Evolutionary conservation across 2,113 vertebrate genomes (phyloP).

Genomic region (Pollimyrus isidori): DNA sequence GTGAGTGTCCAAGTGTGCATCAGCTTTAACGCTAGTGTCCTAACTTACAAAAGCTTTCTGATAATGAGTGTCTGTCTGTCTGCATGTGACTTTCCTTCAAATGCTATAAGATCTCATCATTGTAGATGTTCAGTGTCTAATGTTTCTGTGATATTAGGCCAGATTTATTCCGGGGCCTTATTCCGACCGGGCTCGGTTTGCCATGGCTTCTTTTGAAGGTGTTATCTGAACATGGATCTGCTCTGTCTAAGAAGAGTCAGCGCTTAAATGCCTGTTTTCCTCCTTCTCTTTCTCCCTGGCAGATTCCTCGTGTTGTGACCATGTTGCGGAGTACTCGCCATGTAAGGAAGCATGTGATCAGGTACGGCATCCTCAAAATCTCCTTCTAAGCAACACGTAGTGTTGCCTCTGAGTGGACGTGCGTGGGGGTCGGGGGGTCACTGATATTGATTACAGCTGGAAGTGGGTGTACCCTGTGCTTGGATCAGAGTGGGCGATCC

Average conservation of each 20-base stretch:
- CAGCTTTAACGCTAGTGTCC: neutral
- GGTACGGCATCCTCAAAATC: conserved; percentile 56
- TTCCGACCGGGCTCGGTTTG: neutral
- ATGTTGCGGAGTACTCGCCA: conserved; percentile 74
- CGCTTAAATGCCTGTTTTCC: neutral
- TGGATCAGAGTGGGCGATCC: neutral
- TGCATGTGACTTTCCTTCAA: neutral
- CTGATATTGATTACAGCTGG: neutral
- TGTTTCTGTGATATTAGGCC: too few relatives aligned
- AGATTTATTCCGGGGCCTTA: neutral
- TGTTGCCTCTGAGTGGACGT: neutral
- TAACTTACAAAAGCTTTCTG: neutral
- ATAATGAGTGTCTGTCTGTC: neutral
- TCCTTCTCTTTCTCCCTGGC: conserved; percentile 17
- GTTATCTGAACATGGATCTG: neutral
- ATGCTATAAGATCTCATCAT: neutral
- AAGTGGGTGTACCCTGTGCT: neutral
- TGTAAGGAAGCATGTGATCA: conserved; percentile 92
- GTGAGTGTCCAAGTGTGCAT: neutral
- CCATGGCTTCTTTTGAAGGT: neutral
- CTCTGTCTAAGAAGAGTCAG: neutral
- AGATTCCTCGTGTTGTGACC: conserved; percentile 86
- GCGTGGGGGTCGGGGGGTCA: neutral
- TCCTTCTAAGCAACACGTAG: neutral
- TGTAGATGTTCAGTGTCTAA: neutral